These are phyloP conservation scores for Euura saliciscinereae DNA, from an alignment of 1,140 invertebrate genomes.

Conservation along the genomic window DNA sequence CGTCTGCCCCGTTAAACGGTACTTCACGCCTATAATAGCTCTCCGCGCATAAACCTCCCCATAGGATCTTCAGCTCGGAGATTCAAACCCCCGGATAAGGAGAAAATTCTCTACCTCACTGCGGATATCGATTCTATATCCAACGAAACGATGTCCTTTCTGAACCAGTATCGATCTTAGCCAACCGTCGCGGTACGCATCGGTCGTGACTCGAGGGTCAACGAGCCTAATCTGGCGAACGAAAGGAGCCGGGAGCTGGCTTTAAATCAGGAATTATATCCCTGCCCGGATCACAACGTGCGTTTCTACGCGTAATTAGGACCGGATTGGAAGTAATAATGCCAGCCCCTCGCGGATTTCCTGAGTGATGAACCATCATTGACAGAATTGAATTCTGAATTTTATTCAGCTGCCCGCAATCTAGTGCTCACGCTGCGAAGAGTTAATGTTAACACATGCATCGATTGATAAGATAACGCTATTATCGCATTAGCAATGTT, in stretches of 20 bases:
- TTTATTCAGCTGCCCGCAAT: too few species aligned
- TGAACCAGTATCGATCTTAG: slow-evolving; percentile 2
- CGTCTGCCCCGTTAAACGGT: slow-evolving; percentile 2
- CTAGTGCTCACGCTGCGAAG: background rate
- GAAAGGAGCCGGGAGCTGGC: background rate
- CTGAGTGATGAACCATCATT: too few species aligned
- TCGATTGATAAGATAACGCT: background rate
- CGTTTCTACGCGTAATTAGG: background rate
- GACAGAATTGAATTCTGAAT: too few species aligned
- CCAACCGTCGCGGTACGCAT: background rate
- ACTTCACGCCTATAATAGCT: background rate
- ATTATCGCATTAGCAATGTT: slow-evolving; percentile 4
- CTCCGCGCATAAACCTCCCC: background rate
- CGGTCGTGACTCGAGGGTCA: slow-evolving; percentile 3
- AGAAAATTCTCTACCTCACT: background rate
- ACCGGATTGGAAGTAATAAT: background rate
- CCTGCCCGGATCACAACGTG: background rate
- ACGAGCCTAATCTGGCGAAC: slow-evolving; percentile 1
- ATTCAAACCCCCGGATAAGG: background rate
- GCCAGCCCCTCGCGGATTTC: too few species aligned
- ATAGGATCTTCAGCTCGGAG: background rate
- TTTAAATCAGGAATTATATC: background rate
- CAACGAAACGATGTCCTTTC: background rate
- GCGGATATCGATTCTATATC: slow-evolving; percentile 2
- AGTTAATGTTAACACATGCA: background rate